Evolutionary conservation across 2,113 vertebrate genomes (phyloP).

Genomic region (Oncorhynchus gorbuscha): DNA sequence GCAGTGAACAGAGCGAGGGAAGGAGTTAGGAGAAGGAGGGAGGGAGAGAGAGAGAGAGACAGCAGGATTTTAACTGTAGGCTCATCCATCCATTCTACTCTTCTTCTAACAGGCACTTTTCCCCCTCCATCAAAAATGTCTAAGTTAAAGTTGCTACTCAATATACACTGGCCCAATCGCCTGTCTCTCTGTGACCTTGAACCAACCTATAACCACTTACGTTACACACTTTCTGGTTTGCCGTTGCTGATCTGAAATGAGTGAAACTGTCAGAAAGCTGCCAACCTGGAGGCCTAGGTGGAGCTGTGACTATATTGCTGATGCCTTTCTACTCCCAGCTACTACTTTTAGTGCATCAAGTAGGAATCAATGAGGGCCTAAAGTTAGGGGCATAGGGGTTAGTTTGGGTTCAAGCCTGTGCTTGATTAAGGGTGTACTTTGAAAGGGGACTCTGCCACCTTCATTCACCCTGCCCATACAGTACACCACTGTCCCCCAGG

Average conservation of each 20-base stretch:
- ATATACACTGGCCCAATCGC: neutral
- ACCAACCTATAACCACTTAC: neutral
- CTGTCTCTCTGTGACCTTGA: neutral
- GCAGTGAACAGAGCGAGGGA: neutral
- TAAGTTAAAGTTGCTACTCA: neutral
- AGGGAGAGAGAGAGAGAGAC: neutral
- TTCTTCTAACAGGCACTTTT: neutral
- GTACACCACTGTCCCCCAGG: too few relatives aligned
- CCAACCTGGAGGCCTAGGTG: too few relatives aligned
- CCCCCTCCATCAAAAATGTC: neutral
- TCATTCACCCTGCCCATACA: too few relatives aligned
- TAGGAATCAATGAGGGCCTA: too few relatives aligned
- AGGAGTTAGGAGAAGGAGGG: neutral
- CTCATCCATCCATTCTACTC: slow-evolving; percentile 3
- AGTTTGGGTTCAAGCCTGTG: too few relatives aligned
- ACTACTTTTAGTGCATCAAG: too few relatives aligned
- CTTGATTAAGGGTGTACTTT: too few relatives aligned
- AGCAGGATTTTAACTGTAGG: neutral
- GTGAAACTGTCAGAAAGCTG: too few relatives aligned
- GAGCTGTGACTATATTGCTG: too few relatives aligned
- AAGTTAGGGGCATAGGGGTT: too few relatives aligned
- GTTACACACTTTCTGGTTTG: neutral
- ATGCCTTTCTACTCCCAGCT: too few relatives aligned
- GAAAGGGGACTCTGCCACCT: too few relatives aligned
- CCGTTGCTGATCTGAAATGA: neutral